Percentiles rank a stretch among this genome's conserved stretches.
phyloP scores from a whole-genome alignment of 2,797 vertebrate species.

The Rhincodon typus region DNA sequence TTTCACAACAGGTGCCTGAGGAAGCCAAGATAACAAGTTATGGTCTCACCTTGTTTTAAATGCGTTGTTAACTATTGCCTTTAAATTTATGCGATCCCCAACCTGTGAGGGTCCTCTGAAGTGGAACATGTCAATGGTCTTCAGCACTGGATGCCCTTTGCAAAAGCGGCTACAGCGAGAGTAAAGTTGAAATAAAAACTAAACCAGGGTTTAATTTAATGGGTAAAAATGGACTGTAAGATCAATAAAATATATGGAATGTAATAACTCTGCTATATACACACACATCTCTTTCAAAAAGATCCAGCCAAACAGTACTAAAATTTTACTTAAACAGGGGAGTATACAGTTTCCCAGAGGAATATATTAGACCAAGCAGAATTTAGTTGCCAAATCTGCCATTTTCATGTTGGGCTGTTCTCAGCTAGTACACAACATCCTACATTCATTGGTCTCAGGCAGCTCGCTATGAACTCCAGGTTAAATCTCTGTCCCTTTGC shows the following conservation, averaged over 20 bases:
- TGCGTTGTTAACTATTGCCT: slow-evolving; percentile 90
- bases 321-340: background rate
- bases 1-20: no score
- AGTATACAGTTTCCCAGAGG: background rate
- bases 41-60: slow-evolving; percentile 82
- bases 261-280: background rate
- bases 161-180: slow-evolving; percentile 71
- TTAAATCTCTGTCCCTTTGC: background rate
- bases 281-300: background rate
- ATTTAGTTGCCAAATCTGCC: background rate
- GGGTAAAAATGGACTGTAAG: background rate
- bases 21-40: background rate
- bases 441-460: background rate
- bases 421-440: background rate
- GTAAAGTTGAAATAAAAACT: background rate
- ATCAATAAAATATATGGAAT: slow-evolving; percentile 11
- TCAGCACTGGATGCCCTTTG: slow-evolving; percentile 77
- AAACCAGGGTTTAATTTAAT: background rate
- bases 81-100: slow-evolving; percentile 83
- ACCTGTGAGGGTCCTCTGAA: slow-evolving; percentile 90
- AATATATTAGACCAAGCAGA: background rate
- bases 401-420: background rate
- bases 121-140: slow-evolving; percentile 93
- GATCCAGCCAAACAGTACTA: background rate
- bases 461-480: background rate